Percentiles rank a stretch among this genome's conserved stretches.
Evolutionary conservation across 2,888 invertebrate genomes (phyloP).

Genomic region (Synanthedon formicaeformis): DNA sequence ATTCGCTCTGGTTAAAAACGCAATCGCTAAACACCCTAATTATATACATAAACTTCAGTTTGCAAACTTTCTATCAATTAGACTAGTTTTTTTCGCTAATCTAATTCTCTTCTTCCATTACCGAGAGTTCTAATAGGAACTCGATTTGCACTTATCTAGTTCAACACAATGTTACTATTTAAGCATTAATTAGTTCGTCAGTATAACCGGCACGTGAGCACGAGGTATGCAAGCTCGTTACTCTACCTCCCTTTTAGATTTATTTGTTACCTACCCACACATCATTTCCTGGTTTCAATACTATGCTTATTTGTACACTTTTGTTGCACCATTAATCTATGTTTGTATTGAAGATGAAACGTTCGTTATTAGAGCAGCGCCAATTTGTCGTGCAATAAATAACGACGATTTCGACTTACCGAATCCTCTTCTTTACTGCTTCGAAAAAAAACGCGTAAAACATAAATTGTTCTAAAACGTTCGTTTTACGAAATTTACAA

Average conservation of each 20-base stretch:
- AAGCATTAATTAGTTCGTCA: conserved; percentile 40
- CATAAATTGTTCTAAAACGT: conserved; percentile 20
- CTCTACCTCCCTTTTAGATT: background rate
- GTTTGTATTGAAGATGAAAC: no score
- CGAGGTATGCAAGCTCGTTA: conserved; percentile 21
- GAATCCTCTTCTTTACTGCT: conserved; percentile 4
- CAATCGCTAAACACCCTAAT: no score
- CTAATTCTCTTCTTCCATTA: background rate
- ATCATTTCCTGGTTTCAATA: no score
- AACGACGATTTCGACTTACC: conserved; percentile 5
- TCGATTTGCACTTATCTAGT: conserved; percentile 14
- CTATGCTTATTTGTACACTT: no score
- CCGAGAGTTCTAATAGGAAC: conserved; percentile 13
- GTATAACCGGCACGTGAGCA: conserved; percentile 26
- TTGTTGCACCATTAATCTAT: no score
- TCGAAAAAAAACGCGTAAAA: conserved; percentile 6
- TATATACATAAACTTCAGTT: no score
- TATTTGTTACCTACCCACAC: no score
- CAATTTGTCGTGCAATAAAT: conserved; percentile 4
- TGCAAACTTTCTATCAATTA: no score
- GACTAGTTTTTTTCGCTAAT: no score
- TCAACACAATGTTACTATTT: conserved; percentile 32
- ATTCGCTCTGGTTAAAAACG: background rate
- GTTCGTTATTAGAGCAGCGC: no score
- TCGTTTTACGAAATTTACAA: conserved; percentile 20